These are phyloP conservation scores for Catharus ustulatus DNA, from an alignment of 2,797 vertebrate genomes.

Conservation along the genomic window DNA sequence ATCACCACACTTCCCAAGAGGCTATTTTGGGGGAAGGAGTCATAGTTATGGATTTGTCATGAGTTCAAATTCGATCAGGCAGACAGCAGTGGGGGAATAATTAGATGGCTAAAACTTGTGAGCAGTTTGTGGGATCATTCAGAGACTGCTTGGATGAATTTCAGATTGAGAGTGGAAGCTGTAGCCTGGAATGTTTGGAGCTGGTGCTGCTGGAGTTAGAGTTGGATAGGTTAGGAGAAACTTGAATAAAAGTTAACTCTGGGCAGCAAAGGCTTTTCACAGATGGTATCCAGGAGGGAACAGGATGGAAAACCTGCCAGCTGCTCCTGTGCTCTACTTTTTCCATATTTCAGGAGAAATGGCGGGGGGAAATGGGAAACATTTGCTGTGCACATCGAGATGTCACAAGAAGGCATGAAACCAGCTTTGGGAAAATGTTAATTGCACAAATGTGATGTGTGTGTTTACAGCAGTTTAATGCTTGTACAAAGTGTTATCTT, in stretches of 20 bases:
- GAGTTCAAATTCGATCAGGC: not conserved
- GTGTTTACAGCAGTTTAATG: not conserved
- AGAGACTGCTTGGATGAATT: not conserved
- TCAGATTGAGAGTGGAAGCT: not conserved
- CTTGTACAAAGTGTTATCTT: not conserved
- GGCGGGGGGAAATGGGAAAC: accelerated
- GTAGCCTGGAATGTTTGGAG: not conserved
- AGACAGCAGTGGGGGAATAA: not conserved
- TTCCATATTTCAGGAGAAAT: accelerated
- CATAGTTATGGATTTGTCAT: not conserved
- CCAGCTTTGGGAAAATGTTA: not conserved
- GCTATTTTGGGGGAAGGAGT: not conserved
- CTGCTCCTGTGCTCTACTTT: not conserved
- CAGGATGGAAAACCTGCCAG: not conserved
- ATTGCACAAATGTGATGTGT: not conserved
- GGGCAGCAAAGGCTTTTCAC: not conserved
- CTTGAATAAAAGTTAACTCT: not conserved
- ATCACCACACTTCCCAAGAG: not conserved
- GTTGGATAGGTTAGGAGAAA: not conserved
- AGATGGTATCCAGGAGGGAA: not conserved
- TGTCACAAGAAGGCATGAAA: not conserved
- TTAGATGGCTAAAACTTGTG: not conserved
- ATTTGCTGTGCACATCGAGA: not conserved
- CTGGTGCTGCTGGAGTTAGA: not conserved
- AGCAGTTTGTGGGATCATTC: not conserved